Evolutionary conservation across 2,113 vertebrate species (phyloP), one percentile per base, ranked within the genome.

Genomic region (Podarcis raffonei): DNA sequence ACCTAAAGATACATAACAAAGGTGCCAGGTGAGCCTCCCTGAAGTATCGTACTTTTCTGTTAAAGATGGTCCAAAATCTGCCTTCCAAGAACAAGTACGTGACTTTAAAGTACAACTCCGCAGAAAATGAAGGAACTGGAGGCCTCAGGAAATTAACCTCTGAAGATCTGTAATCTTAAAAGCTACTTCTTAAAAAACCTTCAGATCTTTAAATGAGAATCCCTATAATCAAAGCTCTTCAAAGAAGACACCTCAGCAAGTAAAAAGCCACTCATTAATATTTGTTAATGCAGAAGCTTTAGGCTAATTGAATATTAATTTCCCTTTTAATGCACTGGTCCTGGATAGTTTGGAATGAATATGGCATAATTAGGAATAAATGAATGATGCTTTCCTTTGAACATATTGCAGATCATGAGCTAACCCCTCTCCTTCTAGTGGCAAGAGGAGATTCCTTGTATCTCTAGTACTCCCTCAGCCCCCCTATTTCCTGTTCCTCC

Each of bases 261-360:
- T 94, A 94, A 95, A 93, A 95, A 96, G 25, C 16, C 6, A 42
- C 13, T 87, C 87, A 94, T 91, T 94, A 85, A 95, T 94, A 95
- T 94, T 94, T 92, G 91, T 87, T 95, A 92, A 92, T 93, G 0
- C 90, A 85, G 94, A 88, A 86, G 84, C 91, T 96, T 89, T 94
- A 90, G 91, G 89, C 87, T 95, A 92, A 94, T 89, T 95, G 94
- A 95, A 94, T 96, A 95, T 92, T 84, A 95, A 94, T 95, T 93
- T 92, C 76, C 85, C 90, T 94, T 88, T 89, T 90, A 93, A 93
- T 94, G 88, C 86, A 91, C 91, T 94, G 86, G 93, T 92, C 3
- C 90, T 96, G 93, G 92, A 88, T 82, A 89, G 87, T 92, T 93
- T 93, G 89, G 94, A 94, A 93, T 93, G 91, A 93, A 94, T 91